phyloP scores from a whole-genome alignment of 1,140 invertebrate genomes.

The Sitophilus oryzae region DNA sequence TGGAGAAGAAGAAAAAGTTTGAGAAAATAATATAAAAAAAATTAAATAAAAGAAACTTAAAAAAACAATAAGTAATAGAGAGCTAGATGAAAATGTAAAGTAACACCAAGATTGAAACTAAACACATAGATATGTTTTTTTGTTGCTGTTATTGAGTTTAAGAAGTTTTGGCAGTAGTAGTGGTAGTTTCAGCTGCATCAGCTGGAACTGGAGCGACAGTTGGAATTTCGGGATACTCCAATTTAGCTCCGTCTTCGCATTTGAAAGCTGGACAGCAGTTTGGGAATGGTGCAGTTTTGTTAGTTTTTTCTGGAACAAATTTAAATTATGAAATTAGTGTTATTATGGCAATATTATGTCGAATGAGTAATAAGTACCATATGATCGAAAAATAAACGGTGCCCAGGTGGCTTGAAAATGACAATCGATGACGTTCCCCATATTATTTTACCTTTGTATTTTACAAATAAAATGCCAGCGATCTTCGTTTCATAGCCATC shows the following conservation, averaged over 20 bases:
- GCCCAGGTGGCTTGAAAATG: too few relatives aligned
- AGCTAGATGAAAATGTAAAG: not conserved
- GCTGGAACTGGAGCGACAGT: conserved; percentile 52
- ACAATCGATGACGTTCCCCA: too few relatives aligned
- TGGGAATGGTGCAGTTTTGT: conserved; percentile 81
- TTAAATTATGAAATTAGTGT: conserved; percentile 9
- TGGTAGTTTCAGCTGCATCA: conserved; percentile 27
- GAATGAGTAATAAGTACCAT: too few relatives aligned
- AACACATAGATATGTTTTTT: not conserved
- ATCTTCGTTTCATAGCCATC: too few relatives aligned
- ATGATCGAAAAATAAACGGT: too few relatives aligned
- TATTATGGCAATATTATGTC: too few relatives aligned
- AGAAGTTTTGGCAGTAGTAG: conserved; percentile 37
- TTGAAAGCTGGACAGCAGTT: conserved; percentile 78
- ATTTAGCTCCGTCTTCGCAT: conserved; percentile 73
- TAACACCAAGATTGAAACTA: not conserved
- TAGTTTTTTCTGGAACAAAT: conserved; percentile 64
- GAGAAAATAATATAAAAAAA: not conserved
- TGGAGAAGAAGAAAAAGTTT: not conserved
- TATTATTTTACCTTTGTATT: too few relatives aligned
- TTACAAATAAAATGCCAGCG: too few relatives aligned
- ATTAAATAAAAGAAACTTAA: not conserved
- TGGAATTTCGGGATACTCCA: conserved; percentile 79
- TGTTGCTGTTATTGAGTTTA: conserved; percentile 8
- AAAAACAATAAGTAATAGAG: not conserved